Evolutionary conservation across 2,888 invertebrate species (phyloP).

Genomic region (Agrotis segetum): DNA sequence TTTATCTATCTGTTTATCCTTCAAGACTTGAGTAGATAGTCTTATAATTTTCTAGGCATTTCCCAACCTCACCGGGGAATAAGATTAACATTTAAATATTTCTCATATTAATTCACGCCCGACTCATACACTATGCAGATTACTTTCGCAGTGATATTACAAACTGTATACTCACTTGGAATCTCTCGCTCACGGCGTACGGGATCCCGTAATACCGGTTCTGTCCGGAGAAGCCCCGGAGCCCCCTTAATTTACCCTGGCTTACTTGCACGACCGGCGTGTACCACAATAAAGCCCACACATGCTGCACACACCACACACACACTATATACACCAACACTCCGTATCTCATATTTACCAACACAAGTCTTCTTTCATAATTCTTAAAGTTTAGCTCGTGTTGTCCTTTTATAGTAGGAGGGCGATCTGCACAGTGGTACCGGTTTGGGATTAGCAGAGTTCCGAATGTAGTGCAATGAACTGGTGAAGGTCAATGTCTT

Average conservation of each 20-base stretch:
- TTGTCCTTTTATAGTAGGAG: constrained; percentile 12
- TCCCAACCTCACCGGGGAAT: not conserved
- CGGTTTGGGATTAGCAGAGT: not conserved
- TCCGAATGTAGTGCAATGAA: not conserved
- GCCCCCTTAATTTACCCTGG: constrained; percentile 81
- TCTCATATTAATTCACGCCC: constrained; percentile 20
- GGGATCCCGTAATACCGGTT: constrained; percentile 85
- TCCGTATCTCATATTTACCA: constrained; percentile 46
- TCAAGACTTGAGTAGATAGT: not conserved
- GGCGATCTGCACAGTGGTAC: not conserved
- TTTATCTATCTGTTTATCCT: not conserved
- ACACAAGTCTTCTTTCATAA: constrained; percentile 18
- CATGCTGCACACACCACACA: constrained; percentile 37
- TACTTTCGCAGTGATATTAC: constrained; percentile 40
- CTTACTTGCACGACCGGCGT: constrained; percentile 76
- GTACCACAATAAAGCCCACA: constrained; percentile 55
- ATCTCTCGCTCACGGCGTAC: constrained; percentile 80
- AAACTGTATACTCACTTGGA: constrained; percentile 76
- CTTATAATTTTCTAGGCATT: constrained; percentile 1
- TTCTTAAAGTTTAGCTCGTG: constrained; percentile 1
- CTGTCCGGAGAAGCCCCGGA: constrained; percentile 77
- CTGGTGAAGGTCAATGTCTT: constrained; percentile 10
- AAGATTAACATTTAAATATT: constrained; percentile 30
- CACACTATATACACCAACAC: constrained; percentile 32
- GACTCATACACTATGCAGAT: constrained; percentile 34